Base-by-base conservation (phyloP, 64 coral and sea anemone species). In the Hydrozoanthus tunicans region DNA sequence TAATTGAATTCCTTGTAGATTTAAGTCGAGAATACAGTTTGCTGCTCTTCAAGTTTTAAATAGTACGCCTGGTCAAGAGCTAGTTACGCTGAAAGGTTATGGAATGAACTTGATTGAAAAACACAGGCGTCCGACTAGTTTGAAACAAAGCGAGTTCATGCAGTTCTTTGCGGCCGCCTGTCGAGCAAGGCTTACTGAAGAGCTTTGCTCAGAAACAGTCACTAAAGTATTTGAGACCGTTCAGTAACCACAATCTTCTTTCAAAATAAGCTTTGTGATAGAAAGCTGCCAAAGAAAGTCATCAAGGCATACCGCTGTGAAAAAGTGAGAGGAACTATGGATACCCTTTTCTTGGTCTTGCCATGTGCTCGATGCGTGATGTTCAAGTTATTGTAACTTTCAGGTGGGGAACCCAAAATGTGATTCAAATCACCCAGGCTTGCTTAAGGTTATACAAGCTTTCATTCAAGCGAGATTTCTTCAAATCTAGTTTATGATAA, bases 111-210 rank as follows among this genome's bases (percentile, higher is more conserved):
- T 20, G 24, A 74, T 57, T 88, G 56, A 88, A 74, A 88, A 73
- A 23, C 70, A 88, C 23, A 72, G 12, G 84, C 70, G 58, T 58
- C 69, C 69, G 69, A 88, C 84, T 32, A 32, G 20, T 25, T 51
- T 76, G 59, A 74, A 88, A 88, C 84, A 88, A 88, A 88, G 68
- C 84, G 54, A 74, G 32, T 88, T 74, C 84, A 88, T 73, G 84
- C 69, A 58, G 66, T 1, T 56, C 27, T 6, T 4, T 5, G n/a
- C 6, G 68, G 84, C 84, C 84, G 69, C 84, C 84, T 57, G 84
- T 88, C 61, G 84, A 59, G 69, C 23, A 27, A 60, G 51, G 69
- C n/a, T 61, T 55, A 88, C 23, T 56, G 69, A 6, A 61, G 26
- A 59, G 6, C 74, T 88, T 74, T 88, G 6, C 84, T 51, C 68